These are phyloP conservation scores for Neotoma lepida DNA, from an alignment of 2,113 vertebrate species.

Conservation along the genomic window DNA sequence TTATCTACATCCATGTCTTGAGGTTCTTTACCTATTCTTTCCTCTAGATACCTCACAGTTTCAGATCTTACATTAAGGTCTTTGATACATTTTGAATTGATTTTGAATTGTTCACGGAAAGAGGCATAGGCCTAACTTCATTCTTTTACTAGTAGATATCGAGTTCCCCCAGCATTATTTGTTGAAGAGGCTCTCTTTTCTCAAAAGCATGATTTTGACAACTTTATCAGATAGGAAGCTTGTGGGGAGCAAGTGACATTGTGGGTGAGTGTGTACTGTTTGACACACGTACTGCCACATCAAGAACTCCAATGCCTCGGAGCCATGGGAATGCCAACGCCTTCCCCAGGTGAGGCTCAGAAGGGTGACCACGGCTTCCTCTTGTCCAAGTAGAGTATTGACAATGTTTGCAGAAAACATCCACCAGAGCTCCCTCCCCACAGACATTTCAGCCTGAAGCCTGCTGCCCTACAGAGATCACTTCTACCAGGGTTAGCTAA, in stretches of 20 bases:
- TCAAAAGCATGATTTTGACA: background rate
- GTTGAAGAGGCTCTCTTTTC: background rate
- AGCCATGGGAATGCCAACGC: background rate
- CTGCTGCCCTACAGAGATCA: background rate
- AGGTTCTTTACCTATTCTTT: background rate
- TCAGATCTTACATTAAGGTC: background rate
- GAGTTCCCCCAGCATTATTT: background rate
- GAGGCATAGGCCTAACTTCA: background rate
- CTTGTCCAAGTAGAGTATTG: background rate
- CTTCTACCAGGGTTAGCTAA: background rate
- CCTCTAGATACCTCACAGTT: background rate
- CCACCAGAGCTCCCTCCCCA: background rate
- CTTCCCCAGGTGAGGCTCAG: background rate
- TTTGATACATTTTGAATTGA: background rate
- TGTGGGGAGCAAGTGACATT: background rate
- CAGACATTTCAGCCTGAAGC: background rate
- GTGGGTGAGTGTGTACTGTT: too few relatives aligned
- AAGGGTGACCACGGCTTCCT: background rate
- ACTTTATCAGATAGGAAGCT: background rate
- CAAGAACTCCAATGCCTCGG: background rate
- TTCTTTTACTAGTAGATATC: background rate
- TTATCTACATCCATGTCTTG: background rate
- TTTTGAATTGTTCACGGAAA: background rate
- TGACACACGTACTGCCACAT: background rate
- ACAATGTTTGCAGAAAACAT: background rate